A percentile compares a stretch with the other conserved stretches of the same genome.
These are phyloP conservation scores for Chinchilla lanigera DNA, from an alignment of 2,113 vertebrate genomes.

Conservation along the genomic window DNA sequence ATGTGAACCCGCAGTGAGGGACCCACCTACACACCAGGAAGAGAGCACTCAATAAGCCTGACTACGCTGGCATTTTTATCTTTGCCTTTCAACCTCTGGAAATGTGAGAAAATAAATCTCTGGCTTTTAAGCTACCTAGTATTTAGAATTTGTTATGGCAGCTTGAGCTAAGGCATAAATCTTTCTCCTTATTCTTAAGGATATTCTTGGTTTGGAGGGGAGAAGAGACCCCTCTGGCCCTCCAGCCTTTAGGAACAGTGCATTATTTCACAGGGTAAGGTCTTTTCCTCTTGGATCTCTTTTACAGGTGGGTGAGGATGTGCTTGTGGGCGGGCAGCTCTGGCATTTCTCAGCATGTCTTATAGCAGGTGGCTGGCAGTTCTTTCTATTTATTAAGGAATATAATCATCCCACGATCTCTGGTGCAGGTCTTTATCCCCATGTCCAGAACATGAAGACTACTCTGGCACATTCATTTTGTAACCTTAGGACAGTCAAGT, in stretches of 20 bases:
- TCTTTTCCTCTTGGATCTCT: no score
- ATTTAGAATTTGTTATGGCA: background rate
- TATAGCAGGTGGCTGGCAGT: background rate
- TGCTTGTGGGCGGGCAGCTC: background rate
- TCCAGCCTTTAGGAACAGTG: background rate
- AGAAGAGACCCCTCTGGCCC: background rate
- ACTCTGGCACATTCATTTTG: background rate
- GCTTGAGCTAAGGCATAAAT: background rate
- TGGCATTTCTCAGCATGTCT: background rate
- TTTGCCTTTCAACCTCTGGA: background rate
- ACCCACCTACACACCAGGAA: background rate
- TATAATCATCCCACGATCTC: background rate
- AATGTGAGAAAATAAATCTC: background rate
- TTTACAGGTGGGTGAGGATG: background rate
- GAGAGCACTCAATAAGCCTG: background rate
- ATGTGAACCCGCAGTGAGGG: background rate
- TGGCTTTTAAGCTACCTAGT: background rate
- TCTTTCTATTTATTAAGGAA: background rate
- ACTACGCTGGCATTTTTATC: no score
- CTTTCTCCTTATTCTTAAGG: background rate
- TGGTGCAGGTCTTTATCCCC: background rate
- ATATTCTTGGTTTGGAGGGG: background rate
- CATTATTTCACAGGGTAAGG: background rate
- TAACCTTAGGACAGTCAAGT: background rate
- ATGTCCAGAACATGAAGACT: background rate